Evolutionary conservation across 2,797 vertebrate genomes (phyloP).

Genomic region (Halcyon badia): DNA sequence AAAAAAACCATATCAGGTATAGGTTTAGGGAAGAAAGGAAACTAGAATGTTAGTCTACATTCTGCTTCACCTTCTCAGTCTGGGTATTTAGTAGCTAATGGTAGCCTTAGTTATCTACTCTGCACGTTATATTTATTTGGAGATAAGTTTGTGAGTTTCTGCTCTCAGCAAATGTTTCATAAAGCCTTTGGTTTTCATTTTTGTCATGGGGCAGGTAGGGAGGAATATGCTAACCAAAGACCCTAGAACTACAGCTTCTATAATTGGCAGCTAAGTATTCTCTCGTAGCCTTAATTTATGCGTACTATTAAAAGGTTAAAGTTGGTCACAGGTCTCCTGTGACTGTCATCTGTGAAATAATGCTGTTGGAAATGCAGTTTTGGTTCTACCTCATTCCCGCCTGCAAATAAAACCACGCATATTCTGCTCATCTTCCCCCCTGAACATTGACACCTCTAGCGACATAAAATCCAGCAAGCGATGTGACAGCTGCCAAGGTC

Average conservation of each 20-base stretch:
- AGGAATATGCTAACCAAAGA: slow-evolving; percentile 50
- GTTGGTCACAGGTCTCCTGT: slow-evolving; percentile 53
- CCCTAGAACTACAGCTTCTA: slow-evolving; percentile 20
- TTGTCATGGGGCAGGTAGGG: slow-evolving; percentile 1
- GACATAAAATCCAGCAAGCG: slow-evolving; percentile 71
- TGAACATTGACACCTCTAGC: slow-evolving; percentile 71
- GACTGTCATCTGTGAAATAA: slow-evolving; percentile 60
- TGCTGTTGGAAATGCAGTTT: slow-evolving; percentile 61
- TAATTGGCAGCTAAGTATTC: slow-evolving; percentile 54
- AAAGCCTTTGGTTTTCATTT: slow-evolving; percentile 24
- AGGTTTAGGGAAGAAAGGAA: slow-evolving; percentile 32
- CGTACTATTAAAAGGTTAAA: slow-evolving; percentile 55
- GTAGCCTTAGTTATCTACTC: background rate
- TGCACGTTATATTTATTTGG: background rate
- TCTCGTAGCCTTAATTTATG: slow-evolving; percentile 38
- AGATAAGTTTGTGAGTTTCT: background rate
- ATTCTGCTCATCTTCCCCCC: slow-evolving; percentile 56
- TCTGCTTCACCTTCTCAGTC: background rate
- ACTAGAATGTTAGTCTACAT: background rate
- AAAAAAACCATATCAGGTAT: background rate
- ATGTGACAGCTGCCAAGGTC: slow-evolving; percentile 79
- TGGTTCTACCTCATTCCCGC: slow-evolving; percentile 50
- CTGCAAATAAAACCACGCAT: slow-evolving; percentile 65
- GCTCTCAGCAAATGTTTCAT: background rate
- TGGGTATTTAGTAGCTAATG: background rate